phyloP scores from a whole-genome alignment of 2,113 vertebrate genomes.

The Pachyramphus minor region DNA sequence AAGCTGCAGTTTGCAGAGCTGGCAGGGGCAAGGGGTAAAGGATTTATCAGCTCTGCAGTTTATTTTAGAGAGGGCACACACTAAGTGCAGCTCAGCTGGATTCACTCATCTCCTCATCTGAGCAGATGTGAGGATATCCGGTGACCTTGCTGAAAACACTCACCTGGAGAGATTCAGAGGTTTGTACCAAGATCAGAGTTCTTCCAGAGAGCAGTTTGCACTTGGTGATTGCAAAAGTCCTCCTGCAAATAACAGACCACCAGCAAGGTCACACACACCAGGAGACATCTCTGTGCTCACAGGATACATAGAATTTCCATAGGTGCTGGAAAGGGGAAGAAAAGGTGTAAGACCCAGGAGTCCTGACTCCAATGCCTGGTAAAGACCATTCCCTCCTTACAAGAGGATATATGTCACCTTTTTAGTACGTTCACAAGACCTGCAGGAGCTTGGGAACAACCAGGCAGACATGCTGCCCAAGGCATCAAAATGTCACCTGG shows the following conservation, averaged over 20 bases:
- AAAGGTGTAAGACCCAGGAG: background rate
- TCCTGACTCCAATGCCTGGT: background rate
- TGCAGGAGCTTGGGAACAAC: background rate
- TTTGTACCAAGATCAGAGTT: background rate
- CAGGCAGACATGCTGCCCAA: background rate
- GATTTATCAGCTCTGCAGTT: constrained; percentile 11
- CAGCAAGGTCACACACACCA: background rate
- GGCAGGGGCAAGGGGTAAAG: background rate
- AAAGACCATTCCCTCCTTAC: background rate
- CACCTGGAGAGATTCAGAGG: background rate
- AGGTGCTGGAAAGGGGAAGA: background rate
- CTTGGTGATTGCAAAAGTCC: background rate
- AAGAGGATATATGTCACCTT: background rate
- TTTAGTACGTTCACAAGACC: background rate
- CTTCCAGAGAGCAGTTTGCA: background rate
- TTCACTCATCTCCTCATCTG: constrained; percentile 11
- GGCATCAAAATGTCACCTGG: background rate
- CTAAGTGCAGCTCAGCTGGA: constrained; percentile 20
- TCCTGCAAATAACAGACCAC: background rate
- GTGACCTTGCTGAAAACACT: constrained; percentile 43
- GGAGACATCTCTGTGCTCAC: background rate
- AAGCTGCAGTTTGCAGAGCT: background rate
- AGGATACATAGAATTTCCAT: background rate
- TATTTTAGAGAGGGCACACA: constrained; percentile 4
- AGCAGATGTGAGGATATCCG: constrained; percentile 18